Evolutionary conservation across 1,140 invertebrate species (phyloP), one percentile per base, ranked within the genome.

Genomic region (Dufourea novaeangliae): DNA sequence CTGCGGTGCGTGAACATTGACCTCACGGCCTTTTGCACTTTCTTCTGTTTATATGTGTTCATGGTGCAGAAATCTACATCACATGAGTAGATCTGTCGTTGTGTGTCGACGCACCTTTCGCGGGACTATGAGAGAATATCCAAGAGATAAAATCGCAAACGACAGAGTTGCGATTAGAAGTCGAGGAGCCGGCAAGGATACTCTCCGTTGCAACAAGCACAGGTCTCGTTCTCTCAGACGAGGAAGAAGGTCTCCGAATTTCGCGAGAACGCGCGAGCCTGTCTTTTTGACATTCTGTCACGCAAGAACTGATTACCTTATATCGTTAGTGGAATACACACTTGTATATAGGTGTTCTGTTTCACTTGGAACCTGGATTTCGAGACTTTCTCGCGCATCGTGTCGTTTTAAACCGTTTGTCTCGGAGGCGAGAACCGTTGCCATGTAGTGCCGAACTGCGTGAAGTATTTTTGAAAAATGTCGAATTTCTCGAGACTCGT

Each of bases 201-300:
- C 86, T 83, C 68, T 91, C 79, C 84, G 89, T 91, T 91, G 90
- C 91, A 90, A 92, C 90, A 90, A 91, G 89, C 90, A 91, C 85
- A 89, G 85, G 78, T 90, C 86, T 86, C 79, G 88, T 85, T 71
- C 41, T 37, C 25, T 46, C 39, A 22, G 5, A 70, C 32, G 50
- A 50, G 34, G 34, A 37, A 8, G 32, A 14, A 29, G 20, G 17
- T 61, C 29, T 61, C 8, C 17, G 41, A 46, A 50, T 52, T 32
- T 67, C 41, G 41, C 8, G 32, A 57, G 34, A 22, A 59, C 7
- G n/a, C 25, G 63, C 64, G 44, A 46, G 27, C 44, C 20, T 44
- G 22, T 59, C n/a, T n/a, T n/a, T n/a, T 46, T n/a, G 22, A 22
- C n/a, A 29, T 27, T 29, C 63, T 0, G 6, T 7, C 12, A 17